Conservation (phyloP, 1,140 invertebrate genomes). For the Manduca sexta region DNA sequence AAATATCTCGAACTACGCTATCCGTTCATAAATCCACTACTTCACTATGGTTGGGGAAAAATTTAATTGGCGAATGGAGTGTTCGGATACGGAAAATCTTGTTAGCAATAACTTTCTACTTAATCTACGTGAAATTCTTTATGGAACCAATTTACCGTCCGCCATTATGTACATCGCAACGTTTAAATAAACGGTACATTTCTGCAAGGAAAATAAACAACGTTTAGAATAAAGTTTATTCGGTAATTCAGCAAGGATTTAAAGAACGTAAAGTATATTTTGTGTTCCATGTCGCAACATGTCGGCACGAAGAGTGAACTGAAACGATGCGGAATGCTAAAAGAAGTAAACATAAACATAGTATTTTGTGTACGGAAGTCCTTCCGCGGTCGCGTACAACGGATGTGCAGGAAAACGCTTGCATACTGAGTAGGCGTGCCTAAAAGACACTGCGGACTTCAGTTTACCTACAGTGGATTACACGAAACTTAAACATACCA, state of each 20-base stretch:
- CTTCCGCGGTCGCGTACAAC: slow-evolving; percentile 64
- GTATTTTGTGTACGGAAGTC: slow-evolving; percentile 68
- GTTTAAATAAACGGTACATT: too few relatives aligned
- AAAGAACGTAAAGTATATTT: slow-evolving; percentile 46
- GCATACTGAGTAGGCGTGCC: slow-evolving; percentile 68
- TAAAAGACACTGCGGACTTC: slow-evolving; percentile 69
- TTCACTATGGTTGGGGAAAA: slow-evolving; percentile 22
- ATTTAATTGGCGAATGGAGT: slow-evolving; percentile 1
- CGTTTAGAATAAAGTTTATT: too few relatives aligned
- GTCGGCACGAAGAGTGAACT: slow-evolving; percentile 59
- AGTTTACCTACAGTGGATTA: slow-evolving; percentile 60
- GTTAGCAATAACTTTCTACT: not conserved
- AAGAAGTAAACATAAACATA: slow-evolving; percentile 64
- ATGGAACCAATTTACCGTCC: too few relatives aligned
- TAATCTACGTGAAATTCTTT: not conserved
- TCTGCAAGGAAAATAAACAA: too few relatives aligned
- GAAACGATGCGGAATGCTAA: slow-evolving; percentile 55
- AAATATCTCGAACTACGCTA: slow-evolving; percentile 64
- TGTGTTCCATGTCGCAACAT: slow-evolving; percentile 43
- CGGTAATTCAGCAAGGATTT: slow-evolving; percentile 6
- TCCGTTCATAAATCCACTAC: slow-evolving; percentile 56
- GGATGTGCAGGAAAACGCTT: slow-evolving; percentile 66
- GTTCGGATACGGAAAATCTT: not conserved
- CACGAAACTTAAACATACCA: slow-evolving; percentile 65
- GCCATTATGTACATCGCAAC: too few relatives aligned